Conservation (phyloP, 2,797 vertebrate genomes). For the Danionella dracula region DNA sequence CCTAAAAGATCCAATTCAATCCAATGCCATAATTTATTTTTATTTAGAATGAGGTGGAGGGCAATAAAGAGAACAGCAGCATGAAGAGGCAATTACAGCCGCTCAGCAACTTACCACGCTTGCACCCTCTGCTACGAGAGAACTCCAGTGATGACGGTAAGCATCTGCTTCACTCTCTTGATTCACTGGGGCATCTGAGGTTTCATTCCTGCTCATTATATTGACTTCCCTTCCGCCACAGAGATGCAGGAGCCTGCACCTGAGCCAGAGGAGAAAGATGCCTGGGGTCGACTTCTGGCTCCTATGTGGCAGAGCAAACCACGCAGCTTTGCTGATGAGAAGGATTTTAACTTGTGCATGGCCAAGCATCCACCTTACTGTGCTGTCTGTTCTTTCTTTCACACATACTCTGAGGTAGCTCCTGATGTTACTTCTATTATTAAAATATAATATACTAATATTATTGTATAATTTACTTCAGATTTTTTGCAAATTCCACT, state of each 20-base stretch:
- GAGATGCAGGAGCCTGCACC: constrained; percentile 70
- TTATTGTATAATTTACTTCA: too few relatives aligned
- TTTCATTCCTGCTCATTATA: neutral
- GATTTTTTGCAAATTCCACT: too few relatives aligned
- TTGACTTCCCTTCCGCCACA: neutral
- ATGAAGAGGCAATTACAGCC: constrained; percentile 81
- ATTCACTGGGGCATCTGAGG: neutral
- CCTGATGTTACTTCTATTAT: neutral
- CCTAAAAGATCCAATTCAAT: too few relatives aligned
- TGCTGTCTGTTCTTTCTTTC: constrained; percentile 89
- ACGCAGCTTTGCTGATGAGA: constrained; percentile 79
- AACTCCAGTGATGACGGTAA: constrained; percentile 85
- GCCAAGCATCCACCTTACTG: constrained; percentile 85
- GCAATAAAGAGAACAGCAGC: constrained; percentile 69
- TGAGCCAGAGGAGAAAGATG: constrained; percentile 79
- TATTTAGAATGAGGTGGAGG: constrained; percentile 19
- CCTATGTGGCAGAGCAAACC: constrained; percentile 90
- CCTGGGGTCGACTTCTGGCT: constrained; percentile 85
- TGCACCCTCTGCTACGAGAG: constrained; percentile 87
- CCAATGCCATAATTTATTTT: neutral
- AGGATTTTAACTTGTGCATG: constrained; percentile 82
- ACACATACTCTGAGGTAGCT: constrained; percentile 82
- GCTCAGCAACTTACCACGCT: constrained; percentile 82
- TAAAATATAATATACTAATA: neutral
- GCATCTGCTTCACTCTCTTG: neutral